These are phyloP conservation scores for Epistrophe grossulariae DNA, from an alignment of 2,888 invertebrate species.

Conservation along the genomic window DNA sequence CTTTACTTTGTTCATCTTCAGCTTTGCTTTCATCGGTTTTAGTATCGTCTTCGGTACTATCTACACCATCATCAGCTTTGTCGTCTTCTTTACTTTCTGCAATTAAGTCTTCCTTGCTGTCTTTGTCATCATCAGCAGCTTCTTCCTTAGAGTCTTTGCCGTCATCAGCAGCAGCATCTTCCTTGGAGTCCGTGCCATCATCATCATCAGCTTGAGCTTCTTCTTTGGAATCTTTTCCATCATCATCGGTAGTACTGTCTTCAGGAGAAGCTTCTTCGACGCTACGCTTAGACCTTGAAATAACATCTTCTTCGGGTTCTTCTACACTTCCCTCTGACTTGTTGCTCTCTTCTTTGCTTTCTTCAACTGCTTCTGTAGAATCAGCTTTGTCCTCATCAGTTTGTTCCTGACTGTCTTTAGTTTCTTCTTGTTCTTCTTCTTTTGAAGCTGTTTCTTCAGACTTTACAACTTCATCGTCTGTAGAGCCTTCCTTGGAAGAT, in stretches of 20 bases:
- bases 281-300: conserved; percentile 78
- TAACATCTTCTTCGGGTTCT: conserved; percentile 72
- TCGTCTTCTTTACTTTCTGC: conserved; percentile 70
- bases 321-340: conserved; percentile 81
- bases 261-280: conserved; percentile 81
- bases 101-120: conserved; percentile 78
- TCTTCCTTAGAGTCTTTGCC: conserved; percentile 78
- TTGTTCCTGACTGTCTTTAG: conserved; percentile 84
- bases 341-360: conserved; percentile 76
- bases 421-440: conserved; percentile 82
- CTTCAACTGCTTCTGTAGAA: conserved; percentile 78
- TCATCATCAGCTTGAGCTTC: conserved; percentile 79
- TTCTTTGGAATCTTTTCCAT: conserved; percentile 79
- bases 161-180: conserved; percentile 80
- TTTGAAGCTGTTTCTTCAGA: conserved; percentile 41
- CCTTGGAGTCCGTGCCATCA: conserved; percentile 79
- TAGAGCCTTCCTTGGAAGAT: conserved; percentile 81
- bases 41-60: conserved; percentile 81
- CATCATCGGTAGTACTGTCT: conserved; percentile 80
- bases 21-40: conserved; percentile 82
- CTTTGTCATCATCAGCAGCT: conserved; percentile 79
- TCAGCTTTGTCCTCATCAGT: conserved; percentile 57
- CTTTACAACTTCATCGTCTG: conserved; percentile 78
- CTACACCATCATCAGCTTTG: conserved; percentile 78
- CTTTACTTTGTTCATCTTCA: conserved; percentile 80